Percentiles rank a stretch among this genome's conserved stretches.
These are phyloP conservation scores for Phylloscopus trochilus DNA, from an alignment of 2,113 vertebrate species.

Conservation along the genomic window DNA sequence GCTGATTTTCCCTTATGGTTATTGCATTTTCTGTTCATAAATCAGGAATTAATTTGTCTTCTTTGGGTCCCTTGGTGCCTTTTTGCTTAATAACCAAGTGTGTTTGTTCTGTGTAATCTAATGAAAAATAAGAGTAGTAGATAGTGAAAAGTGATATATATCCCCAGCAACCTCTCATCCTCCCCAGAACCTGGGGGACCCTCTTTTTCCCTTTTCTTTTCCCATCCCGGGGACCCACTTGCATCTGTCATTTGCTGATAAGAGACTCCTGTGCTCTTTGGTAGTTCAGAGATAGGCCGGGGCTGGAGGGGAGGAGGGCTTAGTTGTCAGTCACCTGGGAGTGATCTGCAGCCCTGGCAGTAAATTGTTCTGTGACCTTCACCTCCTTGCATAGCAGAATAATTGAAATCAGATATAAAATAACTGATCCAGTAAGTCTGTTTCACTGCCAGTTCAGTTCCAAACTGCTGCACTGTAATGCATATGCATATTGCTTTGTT, in stretches of 20 bases:
- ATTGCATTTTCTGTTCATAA: slow-evolving; percentile 53
- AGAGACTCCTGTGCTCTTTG: slow-evolving; percentile 11
- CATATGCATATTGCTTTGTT: slow-evolving; percentile 8
- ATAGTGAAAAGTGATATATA: background rate
- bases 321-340: slow-evolving; percentile 34
- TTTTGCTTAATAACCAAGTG: slow-evolving; percentile 43
- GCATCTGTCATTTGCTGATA: slow-evolving; percentile 56
- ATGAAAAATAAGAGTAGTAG: slow-evolving; percentile 34
- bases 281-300: background rate
- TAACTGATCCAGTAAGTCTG: background rate
- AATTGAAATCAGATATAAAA: slow-evolving; percentile 49
- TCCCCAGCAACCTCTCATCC: background rate
- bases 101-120: slow-evolving; percentile 26
- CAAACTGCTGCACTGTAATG: background rate
- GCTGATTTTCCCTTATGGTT: slow-evolving; percentile 48
- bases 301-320: background rate
- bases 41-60: slow-evolving; percentile 63
- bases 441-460: background rate
- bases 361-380: slow-evolving; percentile 50
- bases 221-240: background rate
- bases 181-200: background rate
- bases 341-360: background rate
- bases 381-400: background rate
- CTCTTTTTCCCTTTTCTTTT: background rate
- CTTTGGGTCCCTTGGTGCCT: slow-evolving; percentile 25